Percentiles rank a stretch among this genome's conserved stretches.
These are phyloP conservation scores for Orthonychiurus folsomi DNA, from an alignment of 2,888 invertebrate species.

Conservation along the genomic window DNA sequence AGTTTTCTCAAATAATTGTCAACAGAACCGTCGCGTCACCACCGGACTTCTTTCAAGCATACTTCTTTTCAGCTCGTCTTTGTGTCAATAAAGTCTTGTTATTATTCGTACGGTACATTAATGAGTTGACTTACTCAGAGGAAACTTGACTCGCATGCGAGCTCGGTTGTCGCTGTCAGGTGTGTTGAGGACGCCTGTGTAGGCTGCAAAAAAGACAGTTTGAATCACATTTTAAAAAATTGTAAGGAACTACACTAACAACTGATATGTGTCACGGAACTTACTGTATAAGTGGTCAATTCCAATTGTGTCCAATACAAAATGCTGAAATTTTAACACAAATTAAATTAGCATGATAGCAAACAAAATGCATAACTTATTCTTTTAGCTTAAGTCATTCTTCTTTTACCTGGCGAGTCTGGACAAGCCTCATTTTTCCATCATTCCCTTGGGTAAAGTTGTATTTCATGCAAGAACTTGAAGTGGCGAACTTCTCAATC, in stretches of 20 bases:
- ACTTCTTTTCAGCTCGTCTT: too few species aligned
- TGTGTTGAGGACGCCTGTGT: conserved; percentile 60
- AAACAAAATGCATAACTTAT: too few species aligned
- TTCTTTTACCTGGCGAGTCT: conserved; percentile 55
- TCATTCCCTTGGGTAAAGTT: conserved; percentile 59
- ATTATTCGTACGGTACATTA: too few species aligned
- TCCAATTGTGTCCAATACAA: conserved; percentile 56
- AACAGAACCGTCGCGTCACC: too few species aligned
- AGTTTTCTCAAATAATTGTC: too few species aligned
- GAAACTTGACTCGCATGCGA: conserved; percentile 66
- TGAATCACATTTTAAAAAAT: background rate
- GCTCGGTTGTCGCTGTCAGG: conserved; percentile 50
- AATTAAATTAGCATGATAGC: too few species aligned
- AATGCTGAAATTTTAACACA: conserved; percentile 49
- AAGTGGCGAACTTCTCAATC: conserved; percentile 71
- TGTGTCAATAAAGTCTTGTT: too few species aligned
- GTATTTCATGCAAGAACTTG: conserved; percentile 67
- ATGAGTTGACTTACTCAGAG: conserved; percentile 65
- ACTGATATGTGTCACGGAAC: too few species aligned
- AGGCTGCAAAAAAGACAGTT: conserved; percentile 42
- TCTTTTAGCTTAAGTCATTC: too few species aligned
- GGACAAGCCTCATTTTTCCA: conserved; percentile 59
- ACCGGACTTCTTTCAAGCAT: too few species aligned
- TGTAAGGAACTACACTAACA: background rate
- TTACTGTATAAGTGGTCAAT: conserved; percentile 63